Percentiles rank a stretch among this genome's conserved stretches.
phyloP scores from a whole-genome alignment of 2,113 vertebrate species.

The Silurus asotus region DNA sequence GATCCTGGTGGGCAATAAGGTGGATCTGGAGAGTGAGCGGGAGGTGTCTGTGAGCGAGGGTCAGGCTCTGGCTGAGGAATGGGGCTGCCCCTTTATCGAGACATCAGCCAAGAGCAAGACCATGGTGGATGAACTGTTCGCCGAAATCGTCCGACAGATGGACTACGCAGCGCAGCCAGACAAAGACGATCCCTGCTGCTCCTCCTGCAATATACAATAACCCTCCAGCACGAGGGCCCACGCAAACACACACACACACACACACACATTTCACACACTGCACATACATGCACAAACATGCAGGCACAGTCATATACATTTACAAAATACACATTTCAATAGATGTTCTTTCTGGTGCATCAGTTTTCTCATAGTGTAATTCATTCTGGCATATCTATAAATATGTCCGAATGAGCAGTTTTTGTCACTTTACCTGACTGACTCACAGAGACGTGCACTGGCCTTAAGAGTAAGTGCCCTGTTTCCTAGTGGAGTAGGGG shows the following conservation, averaged over 20 bases:
- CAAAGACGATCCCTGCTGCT: constrained; percentile 98
- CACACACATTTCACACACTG: constrained; percentile 41
- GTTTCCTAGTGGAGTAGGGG: constrained; percentile 45
- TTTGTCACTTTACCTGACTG: constrained; percentile 62
- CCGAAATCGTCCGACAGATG: constrained; percentile 98
- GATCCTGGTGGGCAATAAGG: constrained; percentile 98
- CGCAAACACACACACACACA: constrained; percentile 47
- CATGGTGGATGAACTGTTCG: constrained; percentile 99
- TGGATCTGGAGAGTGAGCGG: constrained; percentile 96
- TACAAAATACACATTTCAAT: constrained; percentile 42
- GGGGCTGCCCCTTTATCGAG: constrained; percentile 99
- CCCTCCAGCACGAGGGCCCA: constrained; percentile 52
- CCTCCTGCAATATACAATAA: constrained; percentile 99
- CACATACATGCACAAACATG: constrained; percentile 35
- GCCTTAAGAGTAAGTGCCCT: constrained; percentile 62
- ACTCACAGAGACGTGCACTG: constrained; percentile 61
- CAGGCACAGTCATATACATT: constrained; percentile 1
- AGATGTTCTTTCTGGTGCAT: constrained; percentile 63
- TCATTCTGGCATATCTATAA: constrained; percentile 45
- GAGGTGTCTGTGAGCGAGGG: constrained; percentile 93
- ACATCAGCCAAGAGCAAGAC: constrained; percentile 99
- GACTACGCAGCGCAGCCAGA: constrained; percentile 98
- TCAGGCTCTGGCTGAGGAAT: constrained; percentile 94
- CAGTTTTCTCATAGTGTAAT: constrained; percentile 59
- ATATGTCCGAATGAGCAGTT: constrained; percentile 53